These are phyloP conservation scores for Drosophila busckii DNA, from an alignment of 1,140 invertebrate species.

Conservation along the genomic window DNA sequence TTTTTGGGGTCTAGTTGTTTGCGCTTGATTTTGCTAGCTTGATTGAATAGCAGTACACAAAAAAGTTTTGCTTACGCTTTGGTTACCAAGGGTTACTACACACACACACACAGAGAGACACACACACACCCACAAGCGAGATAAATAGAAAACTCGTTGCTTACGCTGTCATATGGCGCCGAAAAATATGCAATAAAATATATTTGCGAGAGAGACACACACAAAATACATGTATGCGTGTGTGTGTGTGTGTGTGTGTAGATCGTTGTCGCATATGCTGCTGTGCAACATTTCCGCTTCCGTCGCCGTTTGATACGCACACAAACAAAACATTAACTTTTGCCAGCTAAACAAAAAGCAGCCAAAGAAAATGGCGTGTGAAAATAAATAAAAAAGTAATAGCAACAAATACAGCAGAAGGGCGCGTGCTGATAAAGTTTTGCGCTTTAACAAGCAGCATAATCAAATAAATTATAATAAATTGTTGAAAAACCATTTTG, in stretches of 20 bases:
- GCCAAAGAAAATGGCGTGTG: slow-evolving; percentile 30
- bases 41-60: slow-evolving; percentile 47
- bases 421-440: slow-evolving; percentile 73
- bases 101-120: slow-evolving; percentile 7
- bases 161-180: slow-evolving; percentile 53
- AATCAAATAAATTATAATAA: slow-evolving; percentile 77
- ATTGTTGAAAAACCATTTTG: slow-evolving; percentile 70
- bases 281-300: slow-evolving; percentile 74
- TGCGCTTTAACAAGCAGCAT: slow-evolving; percentile 76
- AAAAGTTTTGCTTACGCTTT: slow-evolving; percentile 17
- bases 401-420: slow-evolving; percentile 7
- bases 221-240: no score
- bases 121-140: not conserved
- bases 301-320: slow-evolving; percentile 38
- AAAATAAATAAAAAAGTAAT: slow-evolving; percentile 21
- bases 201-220: slow-evolving; percentile 30
- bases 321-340: slow-evolving; percentile 41
- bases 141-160: slow-evolving; percentile 7
- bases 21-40: slow-evolving; percentile 46
- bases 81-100: slow-evolving; percentile 10
- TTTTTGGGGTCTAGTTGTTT: slow-evolving; percentile 27
- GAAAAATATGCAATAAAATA: slow-evolving; percentile 75
- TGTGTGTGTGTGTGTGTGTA: no score
- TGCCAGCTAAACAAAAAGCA: slow-evolving; percentile 38
- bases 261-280: slow-evolving; percentile 69